Conservation (phyloP, 2,797 vertebrate species). For the Chiloscyllium punctatum region DNA sequence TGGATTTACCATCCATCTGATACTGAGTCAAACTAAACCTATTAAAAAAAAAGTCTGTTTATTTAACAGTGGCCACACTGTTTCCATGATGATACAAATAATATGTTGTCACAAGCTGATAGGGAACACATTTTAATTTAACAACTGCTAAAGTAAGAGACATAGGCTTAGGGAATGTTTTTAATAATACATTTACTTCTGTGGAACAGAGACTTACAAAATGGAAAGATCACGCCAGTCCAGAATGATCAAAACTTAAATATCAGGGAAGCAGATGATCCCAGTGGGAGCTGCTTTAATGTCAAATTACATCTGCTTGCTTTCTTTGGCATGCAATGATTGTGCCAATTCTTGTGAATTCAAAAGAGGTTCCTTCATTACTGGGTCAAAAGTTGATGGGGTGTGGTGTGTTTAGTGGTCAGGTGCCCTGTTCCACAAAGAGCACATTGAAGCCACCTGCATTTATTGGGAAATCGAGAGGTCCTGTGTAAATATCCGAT, state of each 20-base stretch:
- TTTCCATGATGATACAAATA: not conserved
- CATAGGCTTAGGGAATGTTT: not conserved
- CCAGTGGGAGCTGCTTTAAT: not conserved
- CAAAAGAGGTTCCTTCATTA: not conserved
- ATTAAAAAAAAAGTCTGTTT: not conserved
- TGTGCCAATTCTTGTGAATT: not conserved
- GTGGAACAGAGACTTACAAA: not conserved
- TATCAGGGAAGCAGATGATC: too few relatives aligned
- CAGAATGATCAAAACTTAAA: not conserved
- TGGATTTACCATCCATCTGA: not conserved
- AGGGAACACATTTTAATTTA: not conserved
- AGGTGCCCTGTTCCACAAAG: not conserved
- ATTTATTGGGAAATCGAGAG: not conserved
- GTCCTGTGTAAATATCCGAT: not conserved
- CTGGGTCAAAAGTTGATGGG: not conserved
- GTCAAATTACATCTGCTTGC: not conserved
- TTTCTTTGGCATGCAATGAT: not conserved
- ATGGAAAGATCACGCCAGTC: not conserved
- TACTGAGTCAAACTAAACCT: not conserved
- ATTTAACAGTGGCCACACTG: not conserved
- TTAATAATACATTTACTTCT: not conserved
- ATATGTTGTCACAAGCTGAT: too few relatives aligned
- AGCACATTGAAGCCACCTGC: not conserved
- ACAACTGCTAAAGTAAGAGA: not conserved
- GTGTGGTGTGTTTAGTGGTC: too few relatives aligned